Base-by-base conservation (phyloP, 2,113 vertebrate species). In the Baryphthengus martii region DNA sequence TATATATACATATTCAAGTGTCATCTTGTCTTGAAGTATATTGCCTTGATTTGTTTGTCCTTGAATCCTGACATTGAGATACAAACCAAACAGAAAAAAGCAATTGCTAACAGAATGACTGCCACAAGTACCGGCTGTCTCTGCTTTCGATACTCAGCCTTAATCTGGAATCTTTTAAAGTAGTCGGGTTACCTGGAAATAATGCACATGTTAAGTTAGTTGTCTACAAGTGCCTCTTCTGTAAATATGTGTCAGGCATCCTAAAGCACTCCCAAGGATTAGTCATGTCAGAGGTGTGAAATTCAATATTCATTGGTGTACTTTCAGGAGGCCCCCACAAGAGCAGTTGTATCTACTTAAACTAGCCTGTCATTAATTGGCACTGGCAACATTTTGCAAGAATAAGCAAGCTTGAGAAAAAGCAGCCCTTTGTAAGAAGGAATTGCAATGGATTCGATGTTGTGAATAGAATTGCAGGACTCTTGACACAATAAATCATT, bases 241-340 rank as follows among this genome's bases (percentile, higher is more conserved):
- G 49, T 75, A 88, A 88, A 84, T 74, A 58, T 14, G 31, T 88
- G 65, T 62, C 72, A 91, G 47, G 40, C 56, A 44, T 62, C 2
- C 3, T 80, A 83, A 93, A 83, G 72, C 49, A 50, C 75, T 96
- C 21, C 70, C 61, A 49, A 77, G 68, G 75, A 55, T 65, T 87
- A 93, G 53, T 72, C 63, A 44, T 47, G 68, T 93, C 85, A 93
- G 81, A 96, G 81, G 78, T 89, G 80, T 88, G 87, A 93, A 93
- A 96, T 90, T 88, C 75, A 95, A 4, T 74, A 71, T 59, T 71
- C 61, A 35, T 18, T 61, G 61, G 39, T 42, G 42, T 24, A 14
- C 82, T 65, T 81, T 45, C 68, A 72, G 65, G 39, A 93, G 13
- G n/a, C 55, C 37, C 20, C 39, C 47, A n/a, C 19, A 55, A 71